phyloP scores from a whole-genome alignment of 2,888 invertebrate species.

The Ornithoptera priamus region DNA sequence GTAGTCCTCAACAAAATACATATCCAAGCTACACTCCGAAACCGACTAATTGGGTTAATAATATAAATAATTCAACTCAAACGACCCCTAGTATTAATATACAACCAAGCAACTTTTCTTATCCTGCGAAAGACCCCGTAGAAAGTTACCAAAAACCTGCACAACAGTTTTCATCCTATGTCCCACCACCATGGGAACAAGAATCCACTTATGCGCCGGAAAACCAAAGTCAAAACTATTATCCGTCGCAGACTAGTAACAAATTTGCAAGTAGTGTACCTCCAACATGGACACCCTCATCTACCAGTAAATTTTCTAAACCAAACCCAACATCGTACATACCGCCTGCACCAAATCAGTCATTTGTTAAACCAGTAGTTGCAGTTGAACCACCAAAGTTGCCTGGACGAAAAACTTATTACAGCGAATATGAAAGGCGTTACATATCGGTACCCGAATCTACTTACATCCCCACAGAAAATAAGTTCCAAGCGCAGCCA shows the following conservation, averaged over 20 bases:
- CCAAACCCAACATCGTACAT: slow-evolving; percentile 64
- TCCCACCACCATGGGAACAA: slow-evolving; percentile 76
- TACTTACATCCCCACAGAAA: slow-evolving; percentile 67
- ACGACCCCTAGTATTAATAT: slow-evolving; percentile 39
- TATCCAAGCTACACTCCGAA: slow-evolving; percentile 58
- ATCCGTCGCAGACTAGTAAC: slow-evolving; percentile 51
- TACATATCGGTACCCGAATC: slow-evolving; percentile 73
- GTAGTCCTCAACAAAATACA: slow-evolving; percentile 43
- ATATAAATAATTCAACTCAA: slow-evolving; percentile 40
- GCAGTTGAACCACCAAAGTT: slow-evolving; percentile 50
- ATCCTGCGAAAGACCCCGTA: slow-evolving; percentile 48
- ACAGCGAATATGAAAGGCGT: slow-evolving; percentile 74
- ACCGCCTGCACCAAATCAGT: slow-evolving; percentile 74
- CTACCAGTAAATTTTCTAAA: slow-evolving; percentile 57
- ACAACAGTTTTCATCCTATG: slow-evolving; percentile 65
- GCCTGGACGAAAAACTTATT: slow-evolving; percentile 72
- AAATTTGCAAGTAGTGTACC: slow-evolving; percentile 44
- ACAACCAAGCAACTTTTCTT: slow-evolving; percentile 56
- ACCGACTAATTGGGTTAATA: slow-evolving; percentile 55
- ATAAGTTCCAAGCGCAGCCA: slow-evolving; percentile 67
- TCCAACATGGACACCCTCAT: slow-evolving; percentile 57
- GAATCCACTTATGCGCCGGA: slow-evolving; percentile 60
- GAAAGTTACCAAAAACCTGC: slow-evolving; percentile 59
- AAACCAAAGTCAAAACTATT: slow-evolving; percentile 53
- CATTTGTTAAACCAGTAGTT: slow-evolving; percentile 63